These are phyloP conservation scores for Scatophagus argus DNA, from an alignment of 2,113 vertebrate genomes.

Conservation along the genomic window DNA sequence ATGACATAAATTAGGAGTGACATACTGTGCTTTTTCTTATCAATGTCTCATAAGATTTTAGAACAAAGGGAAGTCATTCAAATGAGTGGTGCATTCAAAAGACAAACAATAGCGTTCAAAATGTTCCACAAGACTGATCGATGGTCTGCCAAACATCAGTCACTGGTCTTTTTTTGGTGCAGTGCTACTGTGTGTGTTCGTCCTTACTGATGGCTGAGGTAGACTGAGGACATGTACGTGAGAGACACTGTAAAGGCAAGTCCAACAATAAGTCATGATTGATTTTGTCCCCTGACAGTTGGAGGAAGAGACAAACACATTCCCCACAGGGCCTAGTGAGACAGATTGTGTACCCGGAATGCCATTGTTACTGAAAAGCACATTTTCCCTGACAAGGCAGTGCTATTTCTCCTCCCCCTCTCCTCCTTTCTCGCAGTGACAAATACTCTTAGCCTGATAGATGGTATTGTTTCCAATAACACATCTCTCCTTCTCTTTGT, in stretches of 20 bases:
- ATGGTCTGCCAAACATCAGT: slow-evolving; percentile 66
- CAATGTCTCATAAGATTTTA: slow-evolving; percentile 44
- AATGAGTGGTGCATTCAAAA: slow-evolving; percentile 50
- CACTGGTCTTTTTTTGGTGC: slow-evolving; percentile 43
- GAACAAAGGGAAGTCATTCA: slow-evolving; percentile 63
- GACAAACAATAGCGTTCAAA: slow-evolving; percentile 61
- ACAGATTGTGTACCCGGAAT: slow-evolving; percentile 74
- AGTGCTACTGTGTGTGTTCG: slow-evolving; percentile 36
- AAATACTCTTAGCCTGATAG: slow-evolving; percentile 71
- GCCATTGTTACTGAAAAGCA: slow-evolving; percentile 76
- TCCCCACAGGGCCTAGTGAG: slow-evolving; percentile 64
- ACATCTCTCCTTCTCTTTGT: slow-evolving; percentile 52
- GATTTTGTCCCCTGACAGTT: slow-evolving; percentile 77
- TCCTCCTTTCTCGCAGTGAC: slow-evolving; percentile 61
- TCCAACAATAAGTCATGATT: slow-evolving; percentile 80
- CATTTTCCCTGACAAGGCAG: slow-evolving; percentile 77
- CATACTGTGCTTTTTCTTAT: slow-evolving; percentile 49
- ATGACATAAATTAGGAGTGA: slow-evolving; percentile 46
- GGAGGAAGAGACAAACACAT: slow-evolving; percentile 68
- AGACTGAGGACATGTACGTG: slow-evolving; percentile 65
- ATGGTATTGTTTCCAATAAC: slow-evolving; percentile 70
- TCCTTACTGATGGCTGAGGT: slow-evolving; percentile 60
- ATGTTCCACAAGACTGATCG: slow-evolving; percentile 52
- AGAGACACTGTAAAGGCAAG: slow-evolving; percentile 74
- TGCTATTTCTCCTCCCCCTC: slow-evolving; percentile 62